phyloP scores from a whole-genome alignment of 1,140 invertebrate genomes.

The Geopemphigus sp. region DNA sequence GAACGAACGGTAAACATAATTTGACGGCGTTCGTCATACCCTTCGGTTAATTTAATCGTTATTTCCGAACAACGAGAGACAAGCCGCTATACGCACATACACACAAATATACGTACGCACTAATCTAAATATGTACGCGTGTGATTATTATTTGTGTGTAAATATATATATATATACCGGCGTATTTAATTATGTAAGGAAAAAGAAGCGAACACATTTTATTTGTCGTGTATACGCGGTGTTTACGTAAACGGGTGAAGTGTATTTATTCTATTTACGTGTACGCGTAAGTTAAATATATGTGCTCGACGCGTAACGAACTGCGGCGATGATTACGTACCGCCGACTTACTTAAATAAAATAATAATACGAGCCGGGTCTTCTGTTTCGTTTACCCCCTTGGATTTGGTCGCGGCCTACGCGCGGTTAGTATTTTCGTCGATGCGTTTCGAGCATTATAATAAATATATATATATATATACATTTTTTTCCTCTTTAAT shows the following conservation, averaged over 20 bases:
- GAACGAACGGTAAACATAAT: too few relatives aligned
- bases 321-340: not conserved
- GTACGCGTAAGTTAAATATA: not conserved
- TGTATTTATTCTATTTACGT: constrained; percentile 21
- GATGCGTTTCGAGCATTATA: too few relatives aligned
- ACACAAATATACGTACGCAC: too few relatives aligned
- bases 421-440: constrained; percentile 12
- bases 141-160: constrained; percentile 2
- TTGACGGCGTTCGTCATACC: not conserved
- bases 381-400: not conserved
- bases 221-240: not conserved
- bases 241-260: not conserved
- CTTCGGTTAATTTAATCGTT: not conserved
- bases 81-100: too few relatives aligned
- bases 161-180: not conserved
- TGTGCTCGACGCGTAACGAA: constrained; percentile 20
- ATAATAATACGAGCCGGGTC: constrained; percentile 25
- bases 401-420: not conserved
- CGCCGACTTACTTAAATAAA: constrained; percentile 23
- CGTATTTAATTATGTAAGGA: constrained; percentile 2
- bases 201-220: not conserved
- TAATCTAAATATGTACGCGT: not conserved
- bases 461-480: too few relatives aligned
- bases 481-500: constrained; percentile 35
- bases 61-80: not conserved